Conservation (phyloP, 23 tunicate genomes). For the Oikopleura vanhoeffeni region DNA sequence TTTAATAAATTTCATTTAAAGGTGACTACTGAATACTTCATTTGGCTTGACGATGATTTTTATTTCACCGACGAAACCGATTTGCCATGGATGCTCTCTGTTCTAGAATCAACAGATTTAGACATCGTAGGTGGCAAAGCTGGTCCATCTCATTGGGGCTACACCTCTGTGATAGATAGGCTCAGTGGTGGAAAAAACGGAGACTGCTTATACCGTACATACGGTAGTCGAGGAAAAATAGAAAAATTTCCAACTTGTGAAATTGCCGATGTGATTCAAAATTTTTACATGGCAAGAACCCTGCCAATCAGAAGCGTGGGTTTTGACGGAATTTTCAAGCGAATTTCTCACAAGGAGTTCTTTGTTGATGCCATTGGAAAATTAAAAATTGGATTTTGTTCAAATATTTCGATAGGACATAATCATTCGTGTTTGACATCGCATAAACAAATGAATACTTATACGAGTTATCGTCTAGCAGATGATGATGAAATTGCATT, state of each 20-base stretch:
- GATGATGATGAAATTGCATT: no score
- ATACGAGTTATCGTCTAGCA: no score
- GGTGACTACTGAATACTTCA: constrained; percentile 2
- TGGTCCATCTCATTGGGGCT: background rate
- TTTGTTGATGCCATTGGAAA: background rate
- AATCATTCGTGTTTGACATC: background rate
- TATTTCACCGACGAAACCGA: background rate
- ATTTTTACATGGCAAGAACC: background rate
- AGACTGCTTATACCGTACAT: constrained; percentile 9
- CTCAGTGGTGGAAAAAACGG: background rate
- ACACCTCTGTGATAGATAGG: background rate
- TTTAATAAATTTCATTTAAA: no score
- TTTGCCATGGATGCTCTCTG: background rate
- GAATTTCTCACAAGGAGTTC: background rate
- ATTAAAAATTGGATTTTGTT: background rate
- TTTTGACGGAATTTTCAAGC: constrained; percentile 1
- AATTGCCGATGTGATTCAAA: constrained; percentile 9
- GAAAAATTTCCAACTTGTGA: background rate
- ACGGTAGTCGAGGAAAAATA: background rate
- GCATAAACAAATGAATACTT: background rate
- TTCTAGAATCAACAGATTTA: background rate
- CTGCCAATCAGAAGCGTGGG: background rate
- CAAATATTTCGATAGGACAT: background rate
- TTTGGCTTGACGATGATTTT: constrained; percentile 15
- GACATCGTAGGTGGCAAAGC: constrained; percentile 2